Evolutionary conservation across 2,888 invertebrate genomes (phyloP).

Genomic region (Eupithecia tripunctaria): DNA sequence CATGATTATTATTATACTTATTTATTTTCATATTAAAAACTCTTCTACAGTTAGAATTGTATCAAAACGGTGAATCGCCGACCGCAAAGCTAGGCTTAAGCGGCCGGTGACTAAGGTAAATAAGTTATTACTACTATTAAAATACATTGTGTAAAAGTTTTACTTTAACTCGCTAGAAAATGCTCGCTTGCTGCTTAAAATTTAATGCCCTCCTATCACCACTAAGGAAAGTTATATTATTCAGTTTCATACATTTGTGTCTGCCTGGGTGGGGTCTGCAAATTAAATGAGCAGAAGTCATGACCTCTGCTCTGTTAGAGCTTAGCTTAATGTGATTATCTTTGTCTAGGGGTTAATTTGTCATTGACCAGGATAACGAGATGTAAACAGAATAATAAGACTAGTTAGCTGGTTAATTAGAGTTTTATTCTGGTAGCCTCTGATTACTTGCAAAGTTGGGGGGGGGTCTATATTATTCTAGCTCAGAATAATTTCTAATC

Average conservation of each 20-base stretch:
- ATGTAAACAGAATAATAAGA: background rate
- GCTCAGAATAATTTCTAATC: no score
- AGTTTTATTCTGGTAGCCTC: background rate
- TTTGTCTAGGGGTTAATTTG: conserved; percentile 22
- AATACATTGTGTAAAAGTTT: no score
- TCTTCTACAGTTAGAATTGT: no score
- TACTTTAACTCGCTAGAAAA: background rate
- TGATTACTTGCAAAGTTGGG: background rate
- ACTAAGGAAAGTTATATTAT: background rate
- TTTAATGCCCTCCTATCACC: background rate
- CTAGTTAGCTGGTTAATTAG: background rate
- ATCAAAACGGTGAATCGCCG: no score
- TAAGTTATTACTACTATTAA: no score
- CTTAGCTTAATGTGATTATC: conserved; percentile 25
- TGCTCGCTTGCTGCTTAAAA: background rate
- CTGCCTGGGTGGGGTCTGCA: conserved; percentile 7
- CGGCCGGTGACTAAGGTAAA: no score
- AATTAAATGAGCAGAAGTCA: conserved; percentile 23
- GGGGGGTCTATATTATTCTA: no score
- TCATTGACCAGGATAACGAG: conserved; percentile 11
- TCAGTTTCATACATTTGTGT: background rate
- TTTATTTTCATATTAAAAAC: no score
- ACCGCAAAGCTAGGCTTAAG: no score
- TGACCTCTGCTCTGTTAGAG: conserved; percentile 17
- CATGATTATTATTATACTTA: no score